phyloP scores from a whole-genome alignment of 2,888 invertebrate species.

The Pammene aurita region DNA sequence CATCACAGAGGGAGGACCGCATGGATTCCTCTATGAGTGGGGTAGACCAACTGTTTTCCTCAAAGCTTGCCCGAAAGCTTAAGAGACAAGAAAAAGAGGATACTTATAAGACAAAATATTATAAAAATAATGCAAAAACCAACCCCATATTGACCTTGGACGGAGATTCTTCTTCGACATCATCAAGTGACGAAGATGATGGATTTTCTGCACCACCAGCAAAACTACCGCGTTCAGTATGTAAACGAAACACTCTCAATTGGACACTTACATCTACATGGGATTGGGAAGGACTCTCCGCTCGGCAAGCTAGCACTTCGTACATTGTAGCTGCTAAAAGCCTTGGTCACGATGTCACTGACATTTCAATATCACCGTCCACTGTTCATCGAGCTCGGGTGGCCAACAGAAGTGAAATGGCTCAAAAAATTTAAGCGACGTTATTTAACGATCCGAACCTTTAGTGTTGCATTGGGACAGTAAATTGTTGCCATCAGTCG shows the following conservation, averaged over 20 bases:
- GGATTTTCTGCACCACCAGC: too few species aligned
- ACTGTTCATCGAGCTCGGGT: too few species aligned
- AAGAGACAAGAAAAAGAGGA: background rate
- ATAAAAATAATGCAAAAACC: too few species aligned
- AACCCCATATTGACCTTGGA: too few species aligned
- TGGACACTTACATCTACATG: background rate
- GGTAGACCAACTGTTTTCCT: conserved; percentile 3
- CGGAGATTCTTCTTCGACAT: too few species aligned
- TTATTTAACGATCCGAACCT: conserved; percentile 5
- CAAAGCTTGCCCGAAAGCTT: conserved; percentile 1
- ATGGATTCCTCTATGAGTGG: background rate
- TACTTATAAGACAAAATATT: too few species aligned
- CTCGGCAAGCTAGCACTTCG: background rate
- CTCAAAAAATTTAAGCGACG: background rate
- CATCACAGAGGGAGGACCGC: too few species aligned
- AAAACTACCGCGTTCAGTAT: too few species aligned
- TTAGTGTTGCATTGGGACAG: conserved; percentile 8
- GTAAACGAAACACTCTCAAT: too few species aligned
- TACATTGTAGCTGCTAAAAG: background rate
- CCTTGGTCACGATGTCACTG: background rate
- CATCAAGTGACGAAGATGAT: too few species aligned
- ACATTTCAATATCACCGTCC: too few species aligned
- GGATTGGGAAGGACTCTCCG: background rate
- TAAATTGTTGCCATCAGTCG: conserved; percentile 3
- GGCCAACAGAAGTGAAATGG: background rate